These are phyloP conservation scores for Pegoplata infirma DNA, from an alignment of 2,888 invertebrate species.

Conservation along the genomic window DNA sequence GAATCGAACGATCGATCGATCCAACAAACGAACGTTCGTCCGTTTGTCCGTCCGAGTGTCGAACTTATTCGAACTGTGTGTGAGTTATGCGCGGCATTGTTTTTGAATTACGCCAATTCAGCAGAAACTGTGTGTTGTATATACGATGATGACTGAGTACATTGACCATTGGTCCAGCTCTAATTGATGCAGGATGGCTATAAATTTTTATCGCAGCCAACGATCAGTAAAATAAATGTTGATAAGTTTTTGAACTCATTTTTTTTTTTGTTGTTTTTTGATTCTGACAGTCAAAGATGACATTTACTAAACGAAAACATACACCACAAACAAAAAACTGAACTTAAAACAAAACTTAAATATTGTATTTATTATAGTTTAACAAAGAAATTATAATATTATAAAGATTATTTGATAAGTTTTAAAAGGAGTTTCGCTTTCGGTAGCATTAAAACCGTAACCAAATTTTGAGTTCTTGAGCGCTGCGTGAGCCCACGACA, in stretches of 20 bases:
- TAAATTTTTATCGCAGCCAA: slow-evolving; percentile 71
- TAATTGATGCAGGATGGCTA: slow-evolving; percentile 77
- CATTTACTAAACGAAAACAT: slow-evolving; percentile 38
- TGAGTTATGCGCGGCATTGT: slow-evolving; percentile 57
- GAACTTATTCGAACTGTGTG: slow-evolving; percentile 24
- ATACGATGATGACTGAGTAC: slow-evolving; percentile 37
- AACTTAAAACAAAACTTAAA: too few species aligned
- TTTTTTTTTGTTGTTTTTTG: slow-evolving; percentile 22
- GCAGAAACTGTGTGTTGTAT: slow-evolving; percentile 25
- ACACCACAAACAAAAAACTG: too few species aligned
- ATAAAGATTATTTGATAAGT: too few species aligned
- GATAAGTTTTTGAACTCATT: background rate
- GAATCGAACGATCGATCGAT: too few species aligned
- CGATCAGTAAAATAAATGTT: slow-evolving; percentile 56
- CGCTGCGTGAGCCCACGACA: too few species aligned
- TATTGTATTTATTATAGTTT: too few species aligned
- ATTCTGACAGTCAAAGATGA: slow-evolving; percentile 48
- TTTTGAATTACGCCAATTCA: slow-evolving; percentile 59
- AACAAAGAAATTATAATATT: too few species aligned
- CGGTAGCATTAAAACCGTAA: too few species aligned
- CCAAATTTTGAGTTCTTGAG: too few species aligned
- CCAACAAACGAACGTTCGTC: background rate
- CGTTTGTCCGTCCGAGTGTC: background rate
- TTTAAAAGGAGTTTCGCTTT: too few species aligned
- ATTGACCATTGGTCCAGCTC: slow-evolving; percentile 67